Evolutionary conservation across 2,888 invertebrate species (phyloP).

Genomic region (Cephus nigrinus): DNA sequence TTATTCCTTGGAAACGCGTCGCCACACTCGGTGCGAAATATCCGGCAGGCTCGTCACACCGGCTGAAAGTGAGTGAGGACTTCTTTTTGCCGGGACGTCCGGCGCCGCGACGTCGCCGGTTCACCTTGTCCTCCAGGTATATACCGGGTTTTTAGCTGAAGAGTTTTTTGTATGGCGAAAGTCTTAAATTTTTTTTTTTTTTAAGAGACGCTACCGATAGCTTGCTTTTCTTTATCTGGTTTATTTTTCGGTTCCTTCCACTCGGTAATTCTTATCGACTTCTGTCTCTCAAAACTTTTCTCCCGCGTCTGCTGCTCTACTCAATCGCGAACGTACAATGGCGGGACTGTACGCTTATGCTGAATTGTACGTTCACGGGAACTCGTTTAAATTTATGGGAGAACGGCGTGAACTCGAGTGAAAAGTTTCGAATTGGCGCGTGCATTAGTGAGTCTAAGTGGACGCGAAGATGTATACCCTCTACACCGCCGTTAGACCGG

Average conservation of each 20-base stretch:
- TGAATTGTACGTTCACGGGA: neutral
- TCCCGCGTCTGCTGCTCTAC: neutral
- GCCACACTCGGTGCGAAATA: neutral
- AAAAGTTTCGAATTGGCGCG: neutral
- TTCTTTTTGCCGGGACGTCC: slow-evolving; percentile 36
- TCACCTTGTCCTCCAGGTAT: neutral
- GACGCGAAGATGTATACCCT: neutral
- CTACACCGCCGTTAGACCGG: neutral
- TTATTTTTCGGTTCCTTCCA: no score
- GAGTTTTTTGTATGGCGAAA: neutral
- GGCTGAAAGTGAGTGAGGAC: slow-evolving; percentile 51
- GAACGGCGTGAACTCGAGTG: neutral
- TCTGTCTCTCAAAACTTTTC: neutral
- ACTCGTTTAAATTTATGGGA: neutral
- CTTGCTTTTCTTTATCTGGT: neutral
- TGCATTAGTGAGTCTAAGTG: neutral
- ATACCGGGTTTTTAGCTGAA: neutral
- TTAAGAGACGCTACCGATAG: neutral
- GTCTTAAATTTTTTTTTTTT: neutral
- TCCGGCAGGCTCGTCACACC: slow-evolving; percentile 42
- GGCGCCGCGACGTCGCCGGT: neutral
- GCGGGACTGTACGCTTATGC: neutral
- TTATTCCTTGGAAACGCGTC: neutral
- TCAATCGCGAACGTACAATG: neutral
- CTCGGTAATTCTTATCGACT: neutral